Conservation (phyloP, 1,140 invertebrate genomes). For the Antheraea pernyi region DNA sequence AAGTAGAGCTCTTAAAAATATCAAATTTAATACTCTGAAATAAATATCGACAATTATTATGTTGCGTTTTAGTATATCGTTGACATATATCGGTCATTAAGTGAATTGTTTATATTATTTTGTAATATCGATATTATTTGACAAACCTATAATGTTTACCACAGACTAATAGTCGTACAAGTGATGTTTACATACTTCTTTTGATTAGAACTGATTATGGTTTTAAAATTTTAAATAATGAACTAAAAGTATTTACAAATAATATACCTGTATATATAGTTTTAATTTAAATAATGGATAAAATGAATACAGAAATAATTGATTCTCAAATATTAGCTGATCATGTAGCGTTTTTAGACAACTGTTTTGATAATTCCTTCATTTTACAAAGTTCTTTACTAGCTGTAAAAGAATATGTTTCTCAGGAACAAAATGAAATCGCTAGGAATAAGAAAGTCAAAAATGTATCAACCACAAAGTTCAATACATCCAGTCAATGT, state of each 20-base stretch:
- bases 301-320: conserved; percentile 36
- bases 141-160: too few species aligned
- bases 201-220: too few species aligned
- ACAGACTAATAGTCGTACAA: too few species aligned
- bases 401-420: conserved; percentile 51
- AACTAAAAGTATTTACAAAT: neutral
- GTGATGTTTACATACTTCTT: too few species aligned
- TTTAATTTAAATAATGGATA: conserved; percentile 29
- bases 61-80: too few species aligned
- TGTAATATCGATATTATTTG: too few species aligned
- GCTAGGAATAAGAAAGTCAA: conserved; percentile 20
- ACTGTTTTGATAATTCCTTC: conserved; percentile 65
- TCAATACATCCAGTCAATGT: conserved; percentile 10
- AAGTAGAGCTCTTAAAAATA: too few species aligned
- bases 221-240: neutral
- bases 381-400: conserved; percentile 50
- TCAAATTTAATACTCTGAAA: too few species aligned
- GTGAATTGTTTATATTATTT: too few species aligned
- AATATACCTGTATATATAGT: neutral
- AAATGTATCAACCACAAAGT: conserved; percentile 19
- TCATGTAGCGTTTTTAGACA: conserved; percentile 63
- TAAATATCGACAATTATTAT: too few species aligned
- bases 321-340: conserved; percentile 57
- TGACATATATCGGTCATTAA: too few species aligned
- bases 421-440: conserved; percentile 29